phyloP scores from a whole-genome alignment of 2,888 invertebrate species.

The Leucophenga maculata region DNA sequence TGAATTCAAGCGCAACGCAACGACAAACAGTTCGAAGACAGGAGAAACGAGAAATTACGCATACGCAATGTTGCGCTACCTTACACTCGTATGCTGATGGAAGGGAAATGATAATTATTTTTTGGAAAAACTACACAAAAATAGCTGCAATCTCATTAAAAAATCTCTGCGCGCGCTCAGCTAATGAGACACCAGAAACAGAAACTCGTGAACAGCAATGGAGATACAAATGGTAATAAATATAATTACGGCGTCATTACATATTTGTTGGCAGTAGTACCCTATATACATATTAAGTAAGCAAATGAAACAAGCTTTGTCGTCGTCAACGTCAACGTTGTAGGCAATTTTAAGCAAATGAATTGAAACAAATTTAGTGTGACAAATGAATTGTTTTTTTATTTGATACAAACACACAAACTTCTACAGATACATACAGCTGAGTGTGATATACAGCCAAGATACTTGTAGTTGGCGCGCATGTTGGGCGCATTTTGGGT shows the following conservation, averaged over 20 bases:
- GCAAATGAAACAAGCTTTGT: constrained; percentile 12
- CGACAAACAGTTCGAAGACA: constrained; percentile 22
- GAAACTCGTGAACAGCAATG: too few species aligned
- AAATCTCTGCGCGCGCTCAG: constrained; percentile 43
- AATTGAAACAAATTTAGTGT: constrained; percentile 71
- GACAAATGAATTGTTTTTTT: constrained; percentile 67
- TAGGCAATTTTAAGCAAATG: constrained; percentile 67
- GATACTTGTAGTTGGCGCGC: neutral
- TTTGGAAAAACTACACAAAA: constrained; percentile 67
- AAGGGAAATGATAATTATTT: constrained; percentile 67
- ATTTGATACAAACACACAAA: neutral
- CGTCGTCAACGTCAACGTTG: neutral
- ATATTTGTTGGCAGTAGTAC: neutral
- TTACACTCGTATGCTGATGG: constrained; percentile 50
- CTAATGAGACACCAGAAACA: constrained; percentile 22
- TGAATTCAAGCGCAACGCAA: constrained; percentile 47
- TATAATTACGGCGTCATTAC: constrained; percentile 44
- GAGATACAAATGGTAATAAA: constrained; percentile 38
- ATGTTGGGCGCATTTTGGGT: constrained; percentile 4
- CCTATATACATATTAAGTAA: neutral
- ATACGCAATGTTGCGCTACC: constrained; percentile 22
- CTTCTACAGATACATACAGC: constrained; percentile 30
- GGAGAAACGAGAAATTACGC: neutral
- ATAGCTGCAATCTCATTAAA: constrained; percentile 68
- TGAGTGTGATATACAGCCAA: constrained; percentile 13